phyloP scores from a whole-genome alignment of 1,140 invertebrate genomes.

The Drosophila tani region DNA sequence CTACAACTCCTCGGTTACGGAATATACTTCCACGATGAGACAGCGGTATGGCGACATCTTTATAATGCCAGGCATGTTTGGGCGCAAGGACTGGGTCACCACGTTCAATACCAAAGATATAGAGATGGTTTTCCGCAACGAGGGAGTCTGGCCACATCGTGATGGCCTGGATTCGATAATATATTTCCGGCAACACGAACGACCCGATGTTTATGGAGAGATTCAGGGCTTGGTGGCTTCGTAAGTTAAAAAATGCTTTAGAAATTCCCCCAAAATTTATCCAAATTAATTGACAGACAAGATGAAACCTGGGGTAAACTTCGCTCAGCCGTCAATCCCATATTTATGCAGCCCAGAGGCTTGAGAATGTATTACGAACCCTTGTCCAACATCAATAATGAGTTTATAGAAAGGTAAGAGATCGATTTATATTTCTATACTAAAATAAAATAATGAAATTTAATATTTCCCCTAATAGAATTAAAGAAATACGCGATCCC shows the following conservation, averaged over 20 bases:
- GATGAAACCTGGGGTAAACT: slow-evolving; percentile 59
- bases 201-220: slow-evolving; percentile 49
- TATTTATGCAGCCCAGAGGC: slow-evolving; percentile 72
- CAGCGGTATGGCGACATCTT: slow-evolving; percentile 65
- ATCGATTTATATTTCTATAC: background rate
- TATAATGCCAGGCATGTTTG: slow-evolving; percentile 67
- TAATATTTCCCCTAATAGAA: slow-evolving; percentile 10
- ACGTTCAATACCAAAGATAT: slow-evolving; percentile 64
- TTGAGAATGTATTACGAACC: slow-evolving; percentile 62
- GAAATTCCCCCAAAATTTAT: too few relatives aligned
- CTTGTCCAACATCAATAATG: slow-evolving; percentile 66
- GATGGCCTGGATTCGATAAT: slow-evolving; percentile 54
- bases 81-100: slow-evolving; percentile 60
- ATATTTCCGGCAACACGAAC: slow-evolving; percentile 54
- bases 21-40: slow-evolving; percentile 44
- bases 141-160: slow-evolving; percentile 77
- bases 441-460: background rate
- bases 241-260: slow-evolving; percentile 27
- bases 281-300: slow-evolving; percentile 21
- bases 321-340: slow-evolving; percentile 56
- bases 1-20: slow-evolving; percentile 41
- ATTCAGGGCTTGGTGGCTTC: slow-evolving; percentile 44
- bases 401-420: slow-evolving; percentile 68
- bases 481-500: slow-evolving; percentile 85
- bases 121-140: slow-evolving; percentile 67